phyloP scores from a whole-genome alignment of 2,113 vertebrate genomes.

The Vidua chalybeata region DNA sequence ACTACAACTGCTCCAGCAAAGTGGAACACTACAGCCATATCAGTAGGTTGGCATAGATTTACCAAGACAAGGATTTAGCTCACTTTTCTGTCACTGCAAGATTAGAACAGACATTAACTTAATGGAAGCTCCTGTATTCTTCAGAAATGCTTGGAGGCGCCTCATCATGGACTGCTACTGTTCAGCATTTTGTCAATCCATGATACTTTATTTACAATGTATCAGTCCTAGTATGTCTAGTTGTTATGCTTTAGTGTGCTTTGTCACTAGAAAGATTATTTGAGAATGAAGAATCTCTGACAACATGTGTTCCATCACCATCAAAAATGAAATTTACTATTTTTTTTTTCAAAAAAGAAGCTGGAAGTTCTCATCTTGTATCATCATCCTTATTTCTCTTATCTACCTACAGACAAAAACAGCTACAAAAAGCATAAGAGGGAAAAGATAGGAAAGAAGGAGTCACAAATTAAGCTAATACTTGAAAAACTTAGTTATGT shows the following conservation, averaged over 20 bases:
- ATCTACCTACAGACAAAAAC: not conserved
- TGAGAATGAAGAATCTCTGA: not conserved
- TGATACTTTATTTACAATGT: not conserved
- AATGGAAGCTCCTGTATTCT: not conserved
- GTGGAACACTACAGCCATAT: not conserved
- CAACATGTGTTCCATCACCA: not conserved
- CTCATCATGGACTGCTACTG: not conserved
- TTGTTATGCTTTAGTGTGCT: not conserved
- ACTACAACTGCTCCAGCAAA: not conserved
- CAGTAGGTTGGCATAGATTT: not conserved
- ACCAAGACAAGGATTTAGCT: not conserved
- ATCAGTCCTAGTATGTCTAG: not conserved
- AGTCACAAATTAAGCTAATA: not conserved
- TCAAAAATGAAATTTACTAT: not conserved
- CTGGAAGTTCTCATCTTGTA: not conserved
- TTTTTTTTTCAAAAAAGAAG: not conserved
- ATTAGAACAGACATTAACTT: not conserved
- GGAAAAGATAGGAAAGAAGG: not conserved
- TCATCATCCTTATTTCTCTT: not conserved
- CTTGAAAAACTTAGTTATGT: not conserved
- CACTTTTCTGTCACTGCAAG: not conserved
- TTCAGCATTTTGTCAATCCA: not conserved
- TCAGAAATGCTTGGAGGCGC: not conserved
- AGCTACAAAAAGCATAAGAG: not conserved
- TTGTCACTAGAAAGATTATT: not conserved